Percentiles rank a stretch among this genome's conserved stretches.
These are phyloP conservation scores for Pentalonia nigronervosa DNA, from an alignment of 1,140 invertebrate genomes.

Conservation along the genomic window DNA sequence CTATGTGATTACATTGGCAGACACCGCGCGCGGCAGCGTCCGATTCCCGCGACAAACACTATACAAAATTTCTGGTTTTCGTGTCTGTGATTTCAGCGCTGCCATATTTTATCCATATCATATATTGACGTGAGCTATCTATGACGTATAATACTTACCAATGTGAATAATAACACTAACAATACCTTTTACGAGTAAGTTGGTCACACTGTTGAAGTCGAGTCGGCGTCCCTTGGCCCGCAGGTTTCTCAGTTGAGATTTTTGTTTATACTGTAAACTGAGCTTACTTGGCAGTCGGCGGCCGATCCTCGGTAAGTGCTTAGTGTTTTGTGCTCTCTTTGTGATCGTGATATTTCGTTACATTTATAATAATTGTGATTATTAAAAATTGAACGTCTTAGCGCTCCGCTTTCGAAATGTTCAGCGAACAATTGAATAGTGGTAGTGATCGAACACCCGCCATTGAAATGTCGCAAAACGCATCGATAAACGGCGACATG, in stretches of 20 bases:
- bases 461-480: background rate
- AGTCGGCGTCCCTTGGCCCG: constrained; percentile 37
- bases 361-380: background rate
- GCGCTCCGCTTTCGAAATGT: background rate
- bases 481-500: constrained; percentile 25
- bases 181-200: background rate
- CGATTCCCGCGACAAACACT: too few species aligned
- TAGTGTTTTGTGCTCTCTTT: background rate
- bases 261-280: background rate
- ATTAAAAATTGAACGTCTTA: background rate
- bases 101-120: too few species aligned
- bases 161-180: too few species aligned
- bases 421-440: background rate
- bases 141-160: too few species aligned
- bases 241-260: constrained; percentile 45
- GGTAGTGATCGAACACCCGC: background rate
- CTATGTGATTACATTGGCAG: too few species aligned
- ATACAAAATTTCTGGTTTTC: too few species aligned
- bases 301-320: background rate
- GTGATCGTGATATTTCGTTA: background rate
- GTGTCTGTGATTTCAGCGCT: too few species aligned
- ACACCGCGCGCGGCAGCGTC: too few species aligned
- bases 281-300: background rate
- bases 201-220: constrained; percentile 23
- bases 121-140: too few species aligned